Percentiles rank a stretch among this genome's conserved stretches.
Conservation (phyloP, 2,113 vertebrate species). For the Orycteropus afer region DNA sequence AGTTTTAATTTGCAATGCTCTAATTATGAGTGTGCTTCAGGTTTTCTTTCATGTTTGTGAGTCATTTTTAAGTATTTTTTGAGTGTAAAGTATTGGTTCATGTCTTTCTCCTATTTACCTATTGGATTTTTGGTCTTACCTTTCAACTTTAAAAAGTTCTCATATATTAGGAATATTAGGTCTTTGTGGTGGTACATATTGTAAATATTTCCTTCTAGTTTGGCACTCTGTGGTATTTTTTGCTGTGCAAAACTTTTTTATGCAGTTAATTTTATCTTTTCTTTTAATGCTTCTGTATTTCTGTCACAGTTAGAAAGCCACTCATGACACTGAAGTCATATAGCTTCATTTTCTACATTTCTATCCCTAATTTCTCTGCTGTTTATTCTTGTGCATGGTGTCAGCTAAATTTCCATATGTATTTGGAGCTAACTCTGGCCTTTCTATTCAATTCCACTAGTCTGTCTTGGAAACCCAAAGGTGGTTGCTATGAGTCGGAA, state of each 20-base stretch:
- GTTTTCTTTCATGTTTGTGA: background rate
- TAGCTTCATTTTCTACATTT: background rate
- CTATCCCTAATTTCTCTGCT: background rate
- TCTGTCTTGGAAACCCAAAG: no score
- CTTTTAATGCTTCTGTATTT: background rate
- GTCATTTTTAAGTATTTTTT: background rate
- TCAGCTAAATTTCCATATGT: background rate
- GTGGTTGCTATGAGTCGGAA: no score
- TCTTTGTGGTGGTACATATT: background rate
- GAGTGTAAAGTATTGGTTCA: background rate
- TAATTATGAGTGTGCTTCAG: background rate
- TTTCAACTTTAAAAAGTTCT: background rate
- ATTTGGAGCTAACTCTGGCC: constrained; percentile 7
- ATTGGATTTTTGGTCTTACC: background rate
- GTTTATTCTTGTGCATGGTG: background rate
- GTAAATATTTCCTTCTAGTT: background rate
- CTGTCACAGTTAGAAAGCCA: background rate
- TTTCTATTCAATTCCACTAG: background rate
- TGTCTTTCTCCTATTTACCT: background rate
- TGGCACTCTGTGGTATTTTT: background rate
- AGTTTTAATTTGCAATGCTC: constrained; percentile 1
- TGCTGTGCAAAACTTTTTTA: background rate
- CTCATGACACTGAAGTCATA: background rate
- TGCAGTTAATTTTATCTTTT: background rate
- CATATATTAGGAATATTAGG: background rate